Evolutionary conservation across 2,113 vertebrate species (phyloP), one percentile per base, ranked within the genome.

Genomic region (Nothobranchius furzeri): DNA sequence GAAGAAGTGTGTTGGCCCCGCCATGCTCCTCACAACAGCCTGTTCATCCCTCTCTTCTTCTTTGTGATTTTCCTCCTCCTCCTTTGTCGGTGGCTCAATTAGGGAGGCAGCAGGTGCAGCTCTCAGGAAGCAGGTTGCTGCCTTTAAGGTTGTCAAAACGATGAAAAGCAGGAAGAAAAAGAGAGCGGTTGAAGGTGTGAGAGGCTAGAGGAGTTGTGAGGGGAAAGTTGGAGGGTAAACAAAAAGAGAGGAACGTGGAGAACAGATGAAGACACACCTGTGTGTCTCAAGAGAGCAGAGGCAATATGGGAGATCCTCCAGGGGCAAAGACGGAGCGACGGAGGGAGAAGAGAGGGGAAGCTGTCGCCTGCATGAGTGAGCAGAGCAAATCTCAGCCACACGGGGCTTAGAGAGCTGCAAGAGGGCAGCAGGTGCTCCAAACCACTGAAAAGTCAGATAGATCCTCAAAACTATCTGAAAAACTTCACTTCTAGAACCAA

Each of bases 241-340:
- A 64, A 58, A 53, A 48, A 49, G 50, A 30, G 58, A 45, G 50
- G 71, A 51, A 46, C 42, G 72, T 25, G 20, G 59, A 52, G 53
- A 85, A 73, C 76, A 86, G 81, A 79, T 84, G 77, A 82, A 75
- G 71, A 77, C 65, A 73, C 90, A 88, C 88, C 88, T 92, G 91
- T 72, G 80, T 48, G n/a, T 67, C 80, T 54, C 71, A 25, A 5
- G 76, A 82, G 78, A 60, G 15, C 46, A 2, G 47, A 82, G 68
- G 63, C 85, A 86, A 87, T 78, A 81, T 83, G 86, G 81, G 72
- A 49, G 56, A 67, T 73, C 76, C 86, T 84, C 0, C 12, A 61
- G 80, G 77, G 83, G 15, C 42, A 17, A 9, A 63, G 60, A 64
- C 10, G 9, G 79, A 75, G 58, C 40, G 77, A 59, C 59, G 20